A percentile compares a stretch with the other conserved stretches of the same genome.
These are phyloP conservation scores for Mystacides longicornis DNA, from an alignment of 2,888 invertebrate genomes.

Conservation along the genomic window DNA sequence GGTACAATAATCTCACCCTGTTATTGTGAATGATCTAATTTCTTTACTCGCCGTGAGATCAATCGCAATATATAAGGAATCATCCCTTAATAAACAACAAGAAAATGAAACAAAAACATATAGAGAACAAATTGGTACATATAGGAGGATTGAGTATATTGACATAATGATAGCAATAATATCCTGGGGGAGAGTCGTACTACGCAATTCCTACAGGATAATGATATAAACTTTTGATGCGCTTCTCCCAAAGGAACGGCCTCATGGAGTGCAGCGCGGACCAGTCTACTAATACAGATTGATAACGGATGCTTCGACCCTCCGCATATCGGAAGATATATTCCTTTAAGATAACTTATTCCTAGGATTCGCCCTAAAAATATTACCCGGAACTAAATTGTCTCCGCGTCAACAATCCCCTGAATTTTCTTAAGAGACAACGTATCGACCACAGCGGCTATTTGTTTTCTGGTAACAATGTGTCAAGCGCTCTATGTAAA, in stretches of 20 bases:
- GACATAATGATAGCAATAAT: slow-evolving; percentile 15
- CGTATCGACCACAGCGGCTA: neutral
- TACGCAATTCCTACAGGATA: slow-evolving; percentile 14
- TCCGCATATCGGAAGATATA: slow-evolving; percentile 15
- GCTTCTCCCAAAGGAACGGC: slow-evolving; percentile 9
- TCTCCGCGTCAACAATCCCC: slow-evolving; percentile 4
- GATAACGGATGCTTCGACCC: slow-evolving; percentile 23
- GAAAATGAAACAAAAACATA: slow-evolving; percentile 3
- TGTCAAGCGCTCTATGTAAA: neutral
- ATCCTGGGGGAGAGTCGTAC: slow-evolving; percentile 18
- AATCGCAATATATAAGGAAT: neutral
- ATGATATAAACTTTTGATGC: neutral
- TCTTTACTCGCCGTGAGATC: neutral
- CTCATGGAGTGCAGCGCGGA: slow-evolving; percentile 3
- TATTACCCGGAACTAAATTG: slow-evolving; percentile 14
- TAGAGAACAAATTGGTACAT: slow-evolving; percentile 5
- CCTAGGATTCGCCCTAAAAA: slow-evolving; percentile 5
- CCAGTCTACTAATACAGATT: slow-evolving; percentile 25
- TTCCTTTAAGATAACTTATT: slow-evolving; percentile 24
- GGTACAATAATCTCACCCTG: too few relatives aligned
- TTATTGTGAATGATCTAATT: too few relatives aligned
- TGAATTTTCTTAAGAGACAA: neutral
- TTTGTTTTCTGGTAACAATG: slow-evolving; percentile 7
- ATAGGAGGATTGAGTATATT: slow-evolving; percentile 3
- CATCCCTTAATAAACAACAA: slow-evolving; percentile 3